phyloP scores from a whole-genome alignment of 2,888 invertebrate species.

The Ormia ochracea region DNA sequence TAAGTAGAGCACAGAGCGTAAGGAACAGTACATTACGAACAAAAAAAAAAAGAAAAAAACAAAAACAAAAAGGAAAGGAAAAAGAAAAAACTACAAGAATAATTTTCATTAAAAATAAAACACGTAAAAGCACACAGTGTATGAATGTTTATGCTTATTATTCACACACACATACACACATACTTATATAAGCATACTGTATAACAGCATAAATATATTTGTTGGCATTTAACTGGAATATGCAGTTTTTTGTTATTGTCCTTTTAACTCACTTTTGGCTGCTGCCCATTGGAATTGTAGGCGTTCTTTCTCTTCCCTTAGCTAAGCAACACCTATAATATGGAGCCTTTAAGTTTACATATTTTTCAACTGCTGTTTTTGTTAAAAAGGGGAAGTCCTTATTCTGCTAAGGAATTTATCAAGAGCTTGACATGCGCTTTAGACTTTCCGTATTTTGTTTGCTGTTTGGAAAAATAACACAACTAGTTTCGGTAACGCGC shows the following conservation, averaged over 20 bases:
- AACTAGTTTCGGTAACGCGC: slow-evolving; percentile 44
- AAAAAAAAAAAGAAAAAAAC: too few species aligned
- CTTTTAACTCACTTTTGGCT: slow-evolving; percentile 23
- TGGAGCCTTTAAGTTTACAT: slow-evolving; percentile 35
- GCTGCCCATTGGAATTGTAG: slow-evolving; percentile 69
- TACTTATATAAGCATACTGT: neutral
- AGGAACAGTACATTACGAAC: slow-evolving; percentile 13
- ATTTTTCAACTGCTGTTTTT: neutral
- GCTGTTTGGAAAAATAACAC: slow-evolving; percentile 18
- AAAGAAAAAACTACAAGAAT: slow-evolving; percentile 10
- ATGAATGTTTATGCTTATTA: slow-evolving; percentile 3
- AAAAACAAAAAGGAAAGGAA: too few species aligned
- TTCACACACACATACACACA: slow-evolving; percentile 15
- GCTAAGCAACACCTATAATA: slow-evolving; percentile 42
- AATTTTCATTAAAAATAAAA: slow-evolving; percentile 31
- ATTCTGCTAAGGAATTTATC: neutral
- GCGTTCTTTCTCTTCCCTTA: slow-evolving; percentile 64
- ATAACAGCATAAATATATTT: neutral
- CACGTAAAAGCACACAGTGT: slow-evolving; percentile 43
- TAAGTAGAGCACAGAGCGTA: slow-evolving; percentile 54
- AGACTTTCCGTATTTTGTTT: neutral
- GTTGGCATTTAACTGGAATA: slow-evolving; percentile 44
- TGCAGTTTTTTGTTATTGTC: slow-evolving; percentile 58
- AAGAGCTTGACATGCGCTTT: slow-evolving; percentile 63
- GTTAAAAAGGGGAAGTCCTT: slow-evolving; percentile 70